Conservation (phyloP, 2,888 invertebrate species). For the Cephus runcator region DNA sequence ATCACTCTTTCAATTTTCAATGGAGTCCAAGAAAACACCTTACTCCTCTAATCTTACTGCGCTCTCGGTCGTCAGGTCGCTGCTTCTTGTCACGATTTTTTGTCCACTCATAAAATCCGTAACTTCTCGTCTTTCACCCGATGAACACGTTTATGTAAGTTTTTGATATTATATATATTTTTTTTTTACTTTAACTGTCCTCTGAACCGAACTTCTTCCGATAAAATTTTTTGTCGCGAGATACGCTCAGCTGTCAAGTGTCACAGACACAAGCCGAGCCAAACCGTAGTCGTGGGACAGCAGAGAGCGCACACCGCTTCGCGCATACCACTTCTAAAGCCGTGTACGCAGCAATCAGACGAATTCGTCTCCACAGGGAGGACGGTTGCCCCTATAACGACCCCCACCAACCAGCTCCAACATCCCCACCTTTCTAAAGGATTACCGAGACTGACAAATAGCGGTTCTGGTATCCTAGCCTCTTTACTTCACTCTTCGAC, state of each 20-base stretch:
- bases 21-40: not conserved
- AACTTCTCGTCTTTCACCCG: not conserved
- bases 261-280: constrained; percentile 19
- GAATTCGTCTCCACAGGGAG: not conserved
- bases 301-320: not conserved
- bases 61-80: constrained; percentile 54
- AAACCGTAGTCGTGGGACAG: not conserved
- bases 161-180: not conserved
- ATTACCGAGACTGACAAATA: not conserved
- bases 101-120: not conserved
- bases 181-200: not conserved
- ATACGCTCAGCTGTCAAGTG: constrained; percentile 36
- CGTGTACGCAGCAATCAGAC: not conserved
- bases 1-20: not conserved
- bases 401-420: not conserved
- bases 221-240: not conserved
- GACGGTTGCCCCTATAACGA: not conserved
- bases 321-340: not conserved
- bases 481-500: not conserved
- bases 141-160: not conserved
- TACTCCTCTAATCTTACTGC: not conserved
- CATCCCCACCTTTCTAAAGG: not conserved
- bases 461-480: not conserved
- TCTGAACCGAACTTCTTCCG: not conserved
- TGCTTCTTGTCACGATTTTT: constrained; percentile 18